Conservation (phyloP, 1,140 invertebrate genomes). For the Sminthurinus signatus region DNA sequence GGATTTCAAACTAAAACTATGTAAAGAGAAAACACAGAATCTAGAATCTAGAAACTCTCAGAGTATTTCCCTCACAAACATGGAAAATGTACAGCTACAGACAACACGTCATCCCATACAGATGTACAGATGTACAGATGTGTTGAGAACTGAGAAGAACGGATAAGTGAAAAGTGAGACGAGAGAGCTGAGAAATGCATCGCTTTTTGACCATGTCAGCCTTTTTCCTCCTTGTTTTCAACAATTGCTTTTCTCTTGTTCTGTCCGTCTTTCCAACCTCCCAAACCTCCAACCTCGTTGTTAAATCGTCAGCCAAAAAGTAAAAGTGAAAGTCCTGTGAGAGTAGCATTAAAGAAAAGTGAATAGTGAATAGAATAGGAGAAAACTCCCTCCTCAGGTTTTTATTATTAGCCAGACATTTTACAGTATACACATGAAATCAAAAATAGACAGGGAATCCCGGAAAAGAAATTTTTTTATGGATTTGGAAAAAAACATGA, state of each 20-base stretch:
- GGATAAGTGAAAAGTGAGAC: not conserved
- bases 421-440: too few relatives aligned
- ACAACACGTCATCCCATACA: too few relatives aligned
- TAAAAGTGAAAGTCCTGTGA: not conserved
- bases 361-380: too few relatives aligned
- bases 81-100: too few relatives aligned
- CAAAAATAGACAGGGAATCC: too few relatives aligned
- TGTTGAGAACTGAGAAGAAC: not conserved
- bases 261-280: not conserved
- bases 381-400: too few relatives aligned
- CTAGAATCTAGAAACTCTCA: too few relatives aligned
- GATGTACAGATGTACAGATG: too few relatives aligned
- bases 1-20: too few relatives aligned
- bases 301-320: not conserved
- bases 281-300: not conserved
- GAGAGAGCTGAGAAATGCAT: not conserved
- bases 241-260: not conserved
- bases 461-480: not conserved
- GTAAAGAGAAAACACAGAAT: too few relatives aligned
- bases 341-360: not conserved
- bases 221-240: not conserved
- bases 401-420: too few relatives aligned
- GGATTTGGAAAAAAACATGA: not conserved
- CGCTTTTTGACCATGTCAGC: conserved; percentile 1
- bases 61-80: too few relatives aligned